Evolutionary conservation across 2,113 vertebrate genomes (phyloP), one percentile per base, ranked within the genome.

Genomic region (Heterochromis multidens): DNA sequence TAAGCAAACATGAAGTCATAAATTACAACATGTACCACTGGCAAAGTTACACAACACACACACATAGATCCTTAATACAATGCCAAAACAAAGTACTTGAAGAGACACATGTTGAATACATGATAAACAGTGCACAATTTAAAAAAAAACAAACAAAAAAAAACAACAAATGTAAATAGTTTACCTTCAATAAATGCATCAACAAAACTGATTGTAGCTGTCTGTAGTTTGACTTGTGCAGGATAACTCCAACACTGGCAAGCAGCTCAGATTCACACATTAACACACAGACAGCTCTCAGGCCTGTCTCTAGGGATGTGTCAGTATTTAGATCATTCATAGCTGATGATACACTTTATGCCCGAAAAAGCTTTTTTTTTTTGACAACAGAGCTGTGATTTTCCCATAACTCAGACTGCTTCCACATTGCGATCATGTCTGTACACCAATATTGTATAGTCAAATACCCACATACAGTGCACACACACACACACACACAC

Each of bases 21-120:
- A 92, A 84, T 93, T 91, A 94, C 90, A 94, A 63, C 81, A 87
- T 88, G 93, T 93, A 93, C 88, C 86, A 94, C 81, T 83, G 84
- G 63, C 81, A 87, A 91, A 61, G 79, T 91, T 87, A 92, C 84
- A 88, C 29, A 74, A 91, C 79, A 92, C 79, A 91, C 78, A 87
- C 79, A 91, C 76, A 87, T 67, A 54, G 59, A 88, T 62, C 25
- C 27, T 87, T 83, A 82, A 85, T 70, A 92, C 62, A 87, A 85
- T 80, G 83, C 62, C 84, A 79, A 91, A 83, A 88, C 40, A 88
- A 89, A 84, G 56, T 72, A 84, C 40, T 77, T 80, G 21, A 88
- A 81, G 63, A 92, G 72, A 92, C 59, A 87, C 31, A 57, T 63
- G 89, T 46, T 88, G 70, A 87, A 88, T 89, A 88, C 87, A 88